phyloP scores from a whole-genome alignment of 2,113 vertebrate genomes.

The Diphyllodes magnificus region DNA sequence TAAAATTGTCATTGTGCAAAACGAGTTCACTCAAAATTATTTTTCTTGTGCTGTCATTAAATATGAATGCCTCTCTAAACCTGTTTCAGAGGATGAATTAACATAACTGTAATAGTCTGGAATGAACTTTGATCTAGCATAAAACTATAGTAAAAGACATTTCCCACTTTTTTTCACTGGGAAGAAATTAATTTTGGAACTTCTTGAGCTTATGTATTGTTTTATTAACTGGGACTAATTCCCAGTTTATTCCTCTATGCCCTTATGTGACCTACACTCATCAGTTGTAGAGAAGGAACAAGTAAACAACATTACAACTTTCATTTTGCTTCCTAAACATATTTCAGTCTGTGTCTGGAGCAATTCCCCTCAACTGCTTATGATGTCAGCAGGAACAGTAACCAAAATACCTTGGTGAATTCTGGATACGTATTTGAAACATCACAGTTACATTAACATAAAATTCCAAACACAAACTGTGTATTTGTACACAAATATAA shows the following conservation, averaged over 20 bases:
- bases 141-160: constrained; percentile 6
- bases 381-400: background rate
- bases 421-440: background rate
- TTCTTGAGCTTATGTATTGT: background rate
- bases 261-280: background rate
- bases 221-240: constrained; percentile 1
- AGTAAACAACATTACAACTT: background rate
- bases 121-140: background rate
- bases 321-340: background rate
- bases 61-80: background rate
- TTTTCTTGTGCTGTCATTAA: background rate
- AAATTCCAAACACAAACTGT: background rate
- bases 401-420: background rate
- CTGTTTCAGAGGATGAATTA: background rate
- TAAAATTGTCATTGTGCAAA: background rate
- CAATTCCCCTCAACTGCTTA: background rate
- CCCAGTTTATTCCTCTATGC: constrained; percentile 2
- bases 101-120: background rate
- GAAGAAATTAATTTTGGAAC: constrained; percentile 18
- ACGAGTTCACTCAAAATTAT: background rate
- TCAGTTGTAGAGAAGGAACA: background rate
- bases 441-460: background rate
- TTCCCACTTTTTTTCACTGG: background rate
- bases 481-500: background rate
- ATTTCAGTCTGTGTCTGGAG: background rate